phyloP scores from a whole-genome alignment of 1,140 invertebrate species.

The Choristoneura fumiferana region DNA sequence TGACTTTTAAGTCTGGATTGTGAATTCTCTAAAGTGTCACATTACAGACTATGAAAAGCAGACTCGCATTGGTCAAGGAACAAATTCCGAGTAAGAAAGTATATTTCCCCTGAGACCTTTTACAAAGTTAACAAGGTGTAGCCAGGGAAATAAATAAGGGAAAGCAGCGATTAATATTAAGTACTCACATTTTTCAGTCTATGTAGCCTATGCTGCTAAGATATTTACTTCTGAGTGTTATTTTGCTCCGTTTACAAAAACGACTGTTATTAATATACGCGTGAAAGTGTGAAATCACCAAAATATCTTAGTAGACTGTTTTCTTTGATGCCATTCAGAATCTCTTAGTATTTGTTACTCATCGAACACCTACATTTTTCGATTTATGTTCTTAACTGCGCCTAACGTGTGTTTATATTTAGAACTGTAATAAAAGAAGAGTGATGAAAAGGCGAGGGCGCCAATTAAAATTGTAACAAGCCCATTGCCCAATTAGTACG shows the following conservation, averaged over 20 bases:
- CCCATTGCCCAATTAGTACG: conserved; percentile 3
- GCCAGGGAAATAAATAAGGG: conserved; percentile 52
- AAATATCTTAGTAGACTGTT: too few relatives aligned
- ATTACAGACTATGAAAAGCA: conserved; percentile 45
- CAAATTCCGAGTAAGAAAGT: conserved; percentile 58
- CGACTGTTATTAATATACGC: conserved; percentile 3
- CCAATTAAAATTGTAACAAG: conserved; percentile 15
- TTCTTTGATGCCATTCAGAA: too few relatives aligned
- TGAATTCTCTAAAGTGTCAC: conserved; percentile 23
- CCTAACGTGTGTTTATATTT: too few relatives aligned
- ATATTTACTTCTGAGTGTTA: conserved; percentile 1
- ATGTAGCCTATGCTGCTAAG: conserved; percentile 3
- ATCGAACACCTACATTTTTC: too few relatives aligned
- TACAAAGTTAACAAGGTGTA: conserved; percentile 69
- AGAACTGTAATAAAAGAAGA: not conserved
- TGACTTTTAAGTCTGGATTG: not conserved
- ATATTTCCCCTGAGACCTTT: conserved; percentile 67
- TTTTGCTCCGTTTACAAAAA: not conserved
- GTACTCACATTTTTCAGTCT: conserved; percentile 23
- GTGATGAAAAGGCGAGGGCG: not conserved
- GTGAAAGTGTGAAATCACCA: conserved; percentile 5
- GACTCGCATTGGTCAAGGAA: conserved; percentile 55
- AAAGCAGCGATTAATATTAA: conserved; percentile 61
- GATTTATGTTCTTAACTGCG: too few relatives aligned
- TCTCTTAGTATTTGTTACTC: too few relatives aligned